phyloP scores from a whole-genome alignment of 2,888 invertebrate genomes.

The Hemicrepidius hirtus region DNA sequence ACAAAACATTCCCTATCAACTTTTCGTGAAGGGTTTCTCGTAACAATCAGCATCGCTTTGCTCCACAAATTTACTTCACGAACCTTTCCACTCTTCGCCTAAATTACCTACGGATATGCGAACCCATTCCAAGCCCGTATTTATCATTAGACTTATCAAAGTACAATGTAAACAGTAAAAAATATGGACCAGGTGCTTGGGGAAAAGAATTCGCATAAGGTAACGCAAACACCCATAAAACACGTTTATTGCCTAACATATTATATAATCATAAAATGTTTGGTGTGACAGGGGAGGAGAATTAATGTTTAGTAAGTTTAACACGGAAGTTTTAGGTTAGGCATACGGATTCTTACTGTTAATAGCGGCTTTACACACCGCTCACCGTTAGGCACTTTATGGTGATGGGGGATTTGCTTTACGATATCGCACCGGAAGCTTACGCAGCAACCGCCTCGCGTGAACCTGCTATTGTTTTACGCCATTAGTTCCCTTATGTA shows the following conservation, averaged over 20 bases:
- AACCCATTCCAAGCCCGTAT: conserved; percentile 20
- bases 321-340: conserved; percentile 17
- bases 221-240: conserved; percentile 7
- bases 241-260: conserved; percentile 21
- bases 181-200: conserved; percentile 20
- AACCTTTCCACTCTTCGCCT: conserved; percentile 5
- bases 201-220: conserved; percentile 6
- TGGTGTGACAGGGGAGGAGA: conserved; percentile 25
- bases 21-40: background rate
- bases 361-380: conserved; percentile 26
- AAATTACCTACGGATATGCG: conserved; percentile 28
- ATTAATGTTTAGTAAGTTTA: conserved; percentile 18
- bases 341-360: conserved; percentile 19
- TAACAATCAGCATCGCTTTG: background rate
- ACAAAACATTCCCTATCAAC: conserved; percentile 1
- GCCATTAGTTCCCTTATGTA: conserved; percentile 23
- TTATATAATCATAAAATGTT: conserved; percentile 13
- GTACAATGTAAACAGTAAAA: conserved; percentile 20
- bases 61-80: background rate
- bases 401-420: conserved; percentile 29
- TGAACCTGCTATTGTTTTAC: conserved; percentile 26
- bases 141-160: conserved; percentile 30
- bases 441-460: conserved; percentile 14
- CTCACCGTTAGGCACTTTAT: conserved; percentile 24
- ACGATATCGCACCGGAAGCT: conserved; percentile 32